A percentile compares a stretch with the other conserved stretches of the same genome.
Evolutionary conservation across 1,140 invertebrate species (phyloP).

Genomic region (Cotesia typhae): DNA sequence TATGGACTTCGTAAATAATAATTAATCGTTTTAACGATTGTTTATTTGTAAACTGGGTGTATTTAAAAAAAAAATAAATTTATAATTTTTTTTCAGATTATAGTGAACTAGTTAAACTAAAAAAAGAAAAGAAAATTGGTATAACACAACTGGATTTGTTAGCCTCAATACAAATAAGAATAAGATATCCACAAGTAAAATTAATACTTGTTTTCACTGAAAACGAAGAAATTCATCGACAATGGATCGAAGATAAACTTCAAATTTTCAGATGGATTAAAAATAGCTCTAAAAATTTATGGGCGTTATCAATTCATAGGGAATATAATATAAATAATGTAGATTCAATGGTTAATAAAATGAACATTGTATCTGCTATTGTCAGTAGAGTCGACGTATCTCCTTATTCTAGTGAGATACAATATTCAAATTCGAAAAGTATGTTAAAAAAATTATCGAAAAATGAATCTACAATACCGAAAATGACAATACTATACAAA

Average conservation of each 20-base stretch:
- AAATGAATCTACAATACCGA: constrained; percentile 11
- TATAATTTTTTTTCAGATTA: constrained; percentile 38
- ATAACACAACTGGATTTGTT: constrained; percentile 50
- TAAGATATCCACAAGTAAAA: constrained; percentile 48
- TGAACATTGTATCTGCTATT: constrained; percentile 41
- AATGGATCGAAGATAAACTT: constrained; percentile 51
- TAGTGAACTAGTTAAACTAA: constrained; percentile 43
- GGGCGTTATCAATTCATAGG: constrained; percentile 40
- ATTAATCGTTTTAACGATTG: constrained; percentile 10
- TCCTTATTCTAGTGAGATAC: neutral
- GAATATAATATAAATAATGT: constrained; percentile 8
- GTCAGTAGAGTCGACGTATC: constrained; percentile 35
- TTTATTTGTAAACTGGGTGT: neutral
- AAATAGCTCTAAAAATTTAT: constrained; percentile 44
- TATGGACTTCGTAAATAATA: constrained; percentile 54
- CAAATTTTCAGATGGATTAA: constrained; percentile 48
- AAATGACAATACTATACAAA: neutral
- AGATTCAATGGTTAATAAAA: constrained; percentile 36
- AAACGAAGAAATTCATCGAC: constrained; percentile 43
- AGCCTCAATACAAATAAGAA: constrained; percentile 47
- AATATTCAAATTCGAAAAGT: neutral
- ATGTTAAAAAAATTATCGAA: no score
- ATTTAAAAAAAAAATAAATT: constrained; percentile 13
- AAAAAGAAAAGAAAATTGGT: constrained; percentile 50
- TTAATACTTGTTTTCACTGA: constrained; percentile 46